These are phyloP conservation scores for Thereuonema tuberculata DNA, from an alignment of 1,140 invertebrate genomes.

Conservation along the genomic window DNA sequence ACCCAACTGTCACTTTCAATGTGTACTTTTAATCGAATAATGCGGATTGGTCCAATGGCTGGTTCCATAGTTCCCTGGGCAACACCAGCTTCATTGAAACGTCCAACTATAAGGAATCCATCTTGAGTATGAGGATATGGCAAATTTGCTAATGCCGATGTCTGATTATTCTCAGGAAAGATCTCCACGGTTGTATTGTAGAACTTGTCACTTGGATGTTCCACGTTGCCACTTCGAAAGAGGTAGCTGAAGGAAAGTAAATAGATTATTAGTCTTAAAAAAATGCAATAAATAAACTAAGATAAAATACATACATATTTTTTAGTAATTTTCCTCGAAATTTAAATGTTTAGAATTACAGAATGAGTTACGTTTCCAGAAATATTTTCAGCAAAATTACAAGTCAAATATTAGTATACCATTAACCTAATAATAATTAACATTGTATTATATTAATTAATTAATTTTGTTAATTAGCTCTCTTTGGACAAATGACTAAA, in stretches of 20 bases:
- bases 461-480: no score
- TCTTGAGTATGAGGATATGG: conserved; percentile 44
- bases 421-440: no score
- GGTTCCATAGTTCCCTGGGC: conserved; percentile 53
- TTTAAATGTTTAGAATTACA: no score
- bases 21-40: conserved; percentile 58
- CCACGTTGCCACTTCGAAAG: conserved; percentile 80
- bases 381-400: no score
- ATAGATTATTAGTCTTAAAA: neutral
- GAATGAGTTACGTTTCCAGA: no score
- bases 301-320: conserved; percentile 7
- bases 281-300: neutral
- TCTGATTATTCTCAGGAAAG: conserved; percentile 35
- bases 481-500: no score
- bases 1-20: conserved; percentile 76
- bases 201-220: conserved; percentile 81
- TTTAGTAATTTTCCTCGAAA: neutral
- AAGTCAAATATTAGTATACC: no score
- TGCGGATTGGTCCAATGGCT: conserved; percentile 49
- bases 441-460: no score
- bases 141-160: conserved; percentile 15
- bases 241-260: conserved; percentile 46
- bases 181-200: conserved; percentile 81
- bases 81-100: conserved; percentile 57
- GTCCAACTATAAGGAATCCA: conserved; percentile 55